Percentiles rank a stretch among this genome's conserved stretches.
Conservation (phyloP, 1,140 invertebrate genomes). For the Calosoma granatense region DNA sequence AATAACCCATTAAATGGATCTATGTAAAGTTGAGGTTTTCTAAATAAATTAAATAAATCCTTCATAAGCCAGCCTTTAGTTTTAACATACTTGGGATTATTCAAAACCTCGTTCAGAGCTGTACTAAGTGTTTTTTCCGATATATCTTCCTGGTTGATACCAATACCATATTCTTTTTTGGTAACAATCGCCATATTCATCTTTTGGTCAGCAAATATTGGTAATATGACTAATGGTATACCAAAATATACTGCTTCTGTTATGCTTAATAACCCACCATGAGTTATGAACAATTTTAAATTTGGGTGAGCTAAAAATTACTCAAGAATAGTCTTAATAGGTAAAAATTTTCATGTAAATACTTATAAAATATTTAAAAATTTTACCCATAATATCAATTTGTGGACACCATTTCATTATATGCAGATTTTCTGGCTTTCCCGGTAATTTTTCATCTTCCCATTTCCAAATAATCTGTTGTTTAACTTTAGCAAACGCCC, state of each 20-base stretch:
- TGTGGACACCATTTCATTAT: constrained; percentile 42
- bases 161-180: constrained; percentile 29
- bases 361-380: constrained; percentile 13
- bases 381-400: constrained; percentile 36
- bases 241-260: constrained; percentile 43
- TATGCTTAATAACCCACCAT: constrained; percentile 44
- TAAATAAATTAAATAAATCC: background rate
- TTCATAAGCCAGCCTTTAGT: too few relatives aligned
- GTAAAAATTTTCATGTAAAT: constrained; percentile 6
- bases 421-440: constrained; percentile 32
- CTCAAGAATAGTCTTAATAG: background rate
- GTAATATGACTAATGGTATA: constrained; percentile 42
- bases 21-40: background rate
- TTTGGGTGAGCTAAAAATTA: constrained; percentile 37
- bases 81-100: constrained; percentile 26
- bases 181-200: constrained; percentile 35
- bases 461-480: constrained; percentile 40
- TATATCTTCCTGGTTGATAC: constrained; percentile 28
- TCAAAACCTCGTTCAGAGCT: constrained; percentile 25
- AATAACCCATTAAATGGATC: too few relatives aligned
- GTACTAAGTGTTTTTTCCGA: constrained; percentile 24
- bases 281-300: constrained; percentile 42
- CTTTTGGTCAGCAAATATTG: constrained; percentile 44
- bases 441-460: constrained; percentile 26
- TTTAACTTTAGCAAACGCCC: constrained; percentile 26